phyloP scores from a whole-genome alignment of 2,888 invertebrate species.

The Tipula lateralis region DNA sequence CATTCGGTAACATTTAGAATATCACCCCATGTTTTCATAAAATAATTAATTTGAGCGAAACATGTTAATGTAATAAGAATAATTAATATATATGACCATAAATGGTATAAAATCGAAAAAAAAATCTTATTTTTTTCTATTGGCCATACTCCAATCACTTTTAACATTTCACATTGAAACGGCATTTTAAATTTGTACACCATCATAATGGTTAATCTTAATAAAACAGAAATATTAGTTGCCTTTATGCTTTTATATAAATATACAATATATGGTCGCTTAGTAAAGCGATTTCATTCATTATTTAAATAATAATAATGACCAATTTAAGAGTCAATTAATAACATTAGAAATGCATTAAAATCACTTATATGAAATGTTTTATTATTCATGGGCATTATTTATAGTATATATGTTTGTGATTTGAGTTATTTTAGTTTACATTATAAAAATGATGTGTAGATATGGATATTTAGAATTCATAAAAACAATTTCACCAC shows the following conservation, averaged over 20 bases:
- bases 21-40: slow-evolving; percentile 42
- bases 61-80: slow-evolving; percentile 44
- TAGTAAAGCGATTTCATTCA: neutral
- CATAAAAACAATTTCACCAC: too few species aligned
- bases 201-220: neutral
- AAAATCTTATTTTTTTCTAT: slow-evolving; percentile 32
- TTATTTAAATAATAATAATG: neutral
- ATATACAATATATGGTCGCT: neutral
- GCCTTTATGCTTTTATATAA: neutral
- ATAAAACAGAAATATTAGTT: neutral
- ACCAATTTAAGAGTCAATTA: neutral
- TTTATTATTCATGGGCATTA: neutral
- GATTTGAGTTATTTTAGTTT: too few species aligned
- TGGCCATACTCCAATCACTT: slow-evolving; percentile 47
- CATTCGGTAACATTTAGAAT: slow-evolving; percentile 46
- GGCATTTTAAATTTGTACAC: slow-evolving; percentile 37
- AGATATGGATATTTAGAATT: too few species aligned
- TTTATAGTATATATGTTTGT: too few species aligned
- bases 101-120: slow-evolving; percentile 37
- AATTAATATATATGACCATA: slow-evolving; percentile 46
- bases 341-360: neutral
- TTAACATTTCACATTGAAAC: slow-evolving; percentile 44
- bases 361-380: neutral
- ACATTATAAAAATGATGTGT: too few species aligned
- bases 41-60: slow-evolving; percentile 43